These are phyloP conservation scores for Oophaga sylvatica DNA, from an alignment of 2,797 vertebrate species.

Conservation along the genomic window DNA sequence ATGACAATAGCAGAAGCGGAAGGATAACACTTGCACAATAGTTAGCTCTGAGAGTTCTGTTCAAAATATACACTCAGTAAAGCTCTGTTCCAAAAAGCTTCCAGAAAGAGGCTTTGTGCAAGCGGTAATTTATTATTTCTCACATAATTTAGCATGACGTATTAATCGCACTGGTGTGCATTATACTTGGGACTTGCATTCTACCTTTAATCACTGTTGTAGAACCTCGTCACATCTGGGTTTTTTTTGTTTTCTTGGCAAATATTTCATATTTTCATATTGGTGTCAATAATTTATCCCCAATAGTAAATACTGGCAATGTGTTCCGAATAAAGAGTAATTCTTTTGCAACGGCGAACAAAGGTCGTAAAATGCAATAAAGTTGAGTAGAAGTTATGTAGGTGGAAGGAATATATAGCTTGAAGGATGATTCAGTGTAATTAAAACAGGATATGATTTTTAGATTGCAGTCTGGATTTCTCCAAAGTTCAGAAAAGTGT, in stretches of 20 bases:
- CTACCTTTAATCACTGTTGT: slow-evolving; percentile 3
- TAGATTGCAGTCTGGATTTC: neutral
- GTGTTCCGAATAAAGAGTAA: neutral
- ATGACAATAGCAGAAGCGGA: slow-evolving; percentile 61
- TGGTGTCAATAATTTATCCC: neutral
- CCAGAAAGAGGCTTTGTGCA: slow-evolving; percentile 40
- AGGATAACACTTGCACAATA: slow-evolving; percentile 51
- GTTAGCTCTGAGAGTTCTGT: slow-evolving; percentile 46
- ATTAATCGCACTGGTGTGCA: slow-evolving; percentile 32
- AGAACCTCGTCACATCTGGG: slow-evolving; percentile 9
- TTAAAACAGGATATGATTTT: neutral
- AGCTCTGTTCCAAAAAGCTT: slow-evolving; percentile 20
- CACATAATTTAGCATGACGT: slow-evolving; percentile 47
- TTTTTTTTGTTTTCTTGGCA: neutral
- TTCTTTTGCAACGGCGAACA: neutral
- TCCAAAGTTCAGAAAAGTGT: neutral
- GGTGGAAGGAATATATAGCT: neutral
- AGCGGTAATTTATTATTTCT: slow-evolving; percentile 48
- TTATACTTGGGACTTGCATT: slow-evolving; percentile 3
- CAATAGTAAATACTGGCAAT: neutral
- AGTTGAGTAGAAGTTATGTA: neutral
- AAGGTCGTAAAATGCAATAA: no score
- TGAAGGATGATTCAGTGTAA: neutral
- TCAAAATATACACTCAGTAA: slow-evolving; percentile 54
- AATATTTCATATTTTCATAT: neutral